Evolutionary conservation across 1,140 invertebrate genomes (phyloP).

Genomic region (Zaprionus vittiger): DNA sequence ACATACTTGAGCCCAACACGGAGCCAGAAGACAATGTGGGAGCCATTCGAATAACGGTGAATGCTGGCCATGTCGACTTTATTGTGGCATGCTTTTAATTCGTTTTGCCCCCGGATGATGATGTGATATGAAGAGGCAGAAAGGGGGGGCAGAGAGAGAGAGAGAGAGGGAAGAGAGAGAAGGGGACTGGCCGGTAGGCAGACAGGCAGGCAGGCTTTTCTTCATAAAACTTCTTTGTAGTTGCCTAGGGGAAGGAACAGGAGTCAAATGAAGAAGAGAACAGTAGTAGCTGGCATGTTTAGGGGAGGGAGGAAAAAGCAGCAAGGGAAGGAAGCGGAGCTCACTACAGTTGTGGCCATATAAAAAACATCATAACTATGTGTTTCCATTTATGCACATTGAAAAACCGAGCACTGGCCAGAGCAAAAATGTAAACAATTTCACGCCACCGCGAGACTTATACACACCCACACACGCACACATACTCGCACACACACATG

Average conservation of each 20-base stretch:
- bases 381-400: constrained; percentile 45
- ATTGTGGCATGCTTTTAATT: constrained; percentile 64
- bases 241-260: neutral
- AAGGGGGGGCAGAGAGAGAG: neutral
- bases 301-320: too few species aligned
- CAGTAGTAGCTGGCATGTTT: neutral
- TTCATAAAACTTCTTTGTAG: constrained; percentile 30
- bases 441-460: constrained; percentile 43
- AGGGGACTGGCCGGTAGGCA: neutral
- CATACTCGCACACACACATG: neutral
- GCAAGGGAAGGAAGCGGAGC: neutral
- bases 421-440: constrained; percentile 79
- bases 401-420: constrained; percentile 38
- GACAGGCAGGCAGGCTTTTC: constrained; percentile 18
- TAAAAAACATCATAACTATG: constrained; percentile 77
- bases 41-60: constrained; percentile 45
- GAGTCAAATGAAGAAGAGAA: neutral
- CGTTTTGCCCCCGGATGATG: constrained; percentile 47
- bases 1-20: neutral
- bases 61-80: constrained; percentile 63
- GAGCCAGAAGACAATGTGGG: constrained; percentile 42
- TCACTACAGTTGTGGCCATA: constrained; percentile 66
- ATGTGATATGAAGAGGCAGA: constrained; percentile 25
- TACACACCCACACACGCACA: constrained; percentile 19
- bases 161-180: neutral